Conservation (phyloP, 2,113 vertebrate genomes). For the Sinocyclocheilus rhinocerous region DNA sequence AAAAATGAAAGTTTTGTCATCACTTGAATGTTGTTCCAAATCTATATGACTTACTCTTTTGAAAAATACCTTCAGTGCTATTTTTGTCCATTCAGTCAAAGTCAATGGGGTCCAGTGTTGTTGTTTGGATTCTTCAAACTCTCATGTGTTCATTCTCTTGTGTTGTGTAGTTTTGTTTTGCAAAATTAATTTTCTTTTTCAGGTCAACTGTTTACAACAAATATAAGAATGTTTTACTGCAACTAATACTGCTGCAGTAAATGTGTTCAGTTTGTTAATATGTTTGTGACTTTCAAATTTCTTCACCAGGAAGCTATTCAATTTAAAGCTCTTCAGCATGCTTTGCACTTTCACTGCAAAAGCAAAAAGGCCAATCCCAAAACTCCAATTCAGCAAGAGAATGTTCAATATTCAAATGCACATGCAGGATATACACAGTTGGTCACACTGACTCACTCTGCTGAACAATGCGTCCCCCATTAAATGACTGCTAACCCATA, state of each 20-base stretch:
- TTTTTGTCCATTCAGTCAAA: not conserved
- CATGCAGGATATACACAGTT: not conserved
- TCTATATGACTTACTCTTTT: not conserved
- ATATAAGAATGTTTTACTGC: not conserved
- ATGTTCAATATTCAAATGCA: slow-evolving; percentile 20
- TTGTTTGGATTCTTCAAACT: not conserved
- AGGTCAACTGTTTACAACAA: not conserved
- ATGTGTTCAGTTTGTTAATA: not conserved
- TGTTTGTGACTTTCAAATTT: not conserved
- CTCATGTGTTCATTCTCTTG: not conserved
- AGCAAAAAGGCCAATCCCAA: not conserved
- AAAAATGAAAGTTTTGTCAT: not conserved
- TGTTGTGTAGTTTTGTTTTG: not conserved
- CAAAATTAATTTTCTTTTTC: not conserved
- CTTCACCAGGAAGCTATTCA: not conserved
- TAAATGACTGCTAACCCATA: slow-evolving; percentile 34
- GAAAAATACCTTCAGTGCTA: not conserved
- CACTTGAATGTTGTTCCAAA: not conserved
- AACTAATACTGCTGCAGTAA: not conserved
- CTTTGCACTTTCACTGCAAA: not conserved
- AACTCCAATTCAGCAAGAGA: not conserved
- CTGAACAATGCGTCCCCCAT: not conserved
- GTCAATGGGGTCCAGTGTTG: too few relatives aligned
- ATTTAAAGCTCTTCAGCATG: not conserved
- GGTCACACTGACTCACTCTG: not conserved